A percentile compares a stretch with the other conserved stretches of the same genome.
Conservation (phyloP, 2,113 vertebrate genomes). For the Verasper variegatus region DNA sequence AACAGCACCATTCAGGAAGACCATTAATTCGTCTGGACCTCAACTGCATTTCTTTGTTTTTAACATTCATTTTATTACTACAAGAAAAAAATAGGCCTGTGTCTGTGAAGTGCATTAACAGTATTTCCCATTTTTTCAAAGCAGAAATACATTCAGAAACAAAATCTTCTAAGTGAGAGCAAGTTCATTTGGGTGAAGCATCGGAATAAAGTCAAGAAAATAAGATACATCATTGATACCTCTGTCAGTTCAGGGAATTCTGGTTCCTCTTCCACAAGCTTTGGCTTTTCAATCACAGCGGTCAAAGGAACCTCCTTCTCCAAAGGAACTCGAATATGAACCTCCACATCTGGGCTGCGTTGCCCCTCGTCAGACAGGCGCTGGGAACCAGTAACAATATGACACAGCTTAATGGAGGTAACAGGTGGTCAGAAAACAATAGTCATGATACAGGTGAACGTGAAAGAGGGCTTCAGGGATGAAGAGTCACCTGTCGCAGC, state of each 20-base stretch:
- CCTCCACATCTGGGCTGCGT: constrained; percentile 82
- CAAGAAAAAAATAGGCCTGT: no score
- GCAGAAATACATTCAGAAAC: neutral
- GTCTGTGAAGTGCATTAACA: no score
- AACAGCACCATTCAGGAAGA: no score
- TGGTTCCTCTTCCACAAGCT: constrained; percentile 78
- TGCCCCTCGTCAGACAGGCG: constrained; percentile 86
- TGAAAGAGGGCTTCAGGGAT: neutral
- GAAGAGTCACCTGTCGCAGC: constrained; percentile 87
- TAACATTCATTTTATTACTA: no score
- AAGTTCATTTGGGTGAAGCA: neutral
- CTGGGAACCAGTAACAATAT: constrained; percentile 69
- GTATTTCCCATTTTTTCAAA: no score
- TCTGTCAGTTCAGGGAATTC: constrained; percentile 93
- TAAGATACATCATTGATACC: constrained; percentile 70
- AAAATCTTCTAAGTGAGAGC: neutral
- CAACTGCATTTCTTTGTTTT: no score
- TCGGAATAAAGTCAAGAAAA: neutral
- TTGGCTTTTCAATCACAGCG: constrained; percentile 71
- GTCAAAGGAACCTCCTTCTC: constrained; percentile 94
- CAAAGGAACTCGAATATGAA: constrained; percentile 91
- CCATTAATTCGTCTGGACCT: no score
- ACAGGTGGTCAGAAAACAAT: neutral
- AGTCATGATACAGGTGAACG: neutral
- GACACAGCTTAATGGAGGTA: neutral